A percentile compares a stretch with the other conserved stretches of the same genome.
These are phyloP conservation scores for Iphiclides podalirius DNA, from an alignment of 2,888 invertebrate genomes.

Conservation along the genomic window DNA sequence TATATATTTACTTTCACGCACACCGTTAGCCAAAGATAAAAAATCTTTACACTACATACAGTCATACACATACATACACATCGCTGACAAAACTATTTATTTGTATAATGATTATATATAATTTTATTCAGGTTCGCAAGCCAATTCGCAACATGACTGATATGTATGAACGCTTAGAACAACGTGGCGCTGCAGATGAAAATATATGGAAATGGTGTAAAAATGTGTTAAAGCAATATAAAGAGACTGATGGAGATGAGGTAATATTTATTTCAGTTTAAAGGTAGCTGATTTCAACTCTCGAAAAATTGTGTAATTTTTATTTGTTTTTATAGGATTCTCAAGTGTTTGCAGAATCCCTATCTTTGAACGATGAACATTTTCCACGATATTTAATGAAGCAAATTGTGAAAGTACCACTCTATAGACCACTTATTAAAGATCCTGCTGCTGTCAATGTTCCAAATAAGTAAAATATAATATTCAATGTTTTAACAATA, in stretches of 20 bases:
- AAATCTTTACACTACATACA: too few relatives aligned
- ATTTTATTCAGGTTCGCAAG: constrained; percentile 30
- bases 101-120: too few relatives aligned
- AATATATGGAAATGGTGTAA: constrained; percentile 62
- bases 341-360: constrained; percentile 36
- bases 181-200: constrained; percentile 60
- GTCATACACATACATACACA: too few relatives aligned
- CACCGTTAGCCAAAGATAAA: too few relatives aligned
- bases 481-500: too few relatives aligned
- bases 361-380: constrained; percentile 40
- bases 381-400: constrained; percentile 60
- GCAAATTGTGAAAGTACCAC: constrained; percentile 43
- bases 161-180: constrained; percentile 46
- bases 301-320: too few relatives aligned
- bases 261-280: constrained; percentile 19
- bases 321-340: constrained; percentile 21
- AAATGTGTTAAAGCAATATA: constrained; percentile 38
- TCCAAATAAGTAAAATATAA: constrained; percentile 15
- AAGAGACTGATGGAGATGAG: constrained; percentile 23
- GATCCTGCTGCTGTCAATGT: constrained; percentile 44
- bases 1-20: too few relatives aligned
- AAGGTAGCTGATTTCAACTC: too few relatives aligned
- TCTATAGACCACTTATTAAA: constrained; percentile 43
- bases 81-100: too few relatives aligned
- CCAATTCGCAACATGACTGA: constrained; percentile 56